phyloP scores from a whole-genome alignment of 2,888 invertebrate species.

The Syrista parreyssii region DNA sequence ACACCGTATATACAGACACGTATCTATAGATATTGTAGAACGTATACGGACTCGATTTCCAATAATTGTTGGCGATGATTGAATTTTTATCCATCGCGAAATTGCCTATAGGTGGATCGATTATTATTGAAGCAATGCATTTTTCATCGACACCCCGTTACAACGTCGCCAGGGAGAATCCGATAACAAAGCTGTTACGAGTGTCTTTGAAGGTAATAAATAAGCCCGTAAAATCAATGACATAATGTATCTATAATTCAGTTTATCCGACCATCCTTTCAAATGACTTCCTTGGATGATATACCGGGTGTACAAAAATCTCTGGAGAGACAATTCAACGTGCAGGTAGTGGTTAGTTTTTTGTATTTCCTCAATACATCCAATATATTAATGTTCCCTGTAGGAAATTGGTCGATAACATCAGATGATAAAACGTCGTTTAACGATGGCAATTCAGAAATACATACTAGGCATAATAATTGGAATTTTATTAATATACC shows the following conservation, averaged over 20 bases:
- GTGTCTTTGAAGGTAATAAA: not conserved
- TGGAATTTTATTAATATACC: not conserved
- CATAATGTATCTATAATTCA: not conserved
- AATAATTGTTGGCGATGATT: not conserved
- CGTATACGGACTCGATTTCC: not conserved
- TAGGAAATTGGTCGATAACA: not conserved
- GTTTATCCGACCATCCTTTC: not conserved
- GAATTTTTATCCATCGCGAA: not conserved
- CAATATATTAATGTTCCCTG: not conserved
- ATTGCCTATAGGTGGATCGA: not conserved
- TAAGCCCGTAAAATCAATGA: not conserved
- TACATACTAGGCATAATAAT: not conserved
- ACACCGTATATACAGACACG: not conserved
- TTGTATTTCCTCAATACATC: not conserved
- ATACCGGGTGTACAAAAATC: not conserved
- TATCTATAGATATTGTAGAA: not conserved
- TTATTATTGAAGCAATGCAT: not conserved
- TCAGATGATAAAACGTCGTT: not conserved
- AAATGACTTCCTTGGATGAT: not conserved
- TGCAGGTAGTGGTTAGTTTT: not conserved
- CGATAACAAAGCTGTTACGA: slow-evolving; percentile 1
- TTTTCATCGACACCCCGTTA: not conserved
- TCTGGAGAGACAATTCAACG: not conserved
- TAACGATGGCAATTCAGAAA: not conserved
- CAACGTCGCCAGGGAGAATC: not conserved